phyloP scores from a whole-genome alignment of 2,888 invertebrate species.

The Incurvaria masculella region DNA sequence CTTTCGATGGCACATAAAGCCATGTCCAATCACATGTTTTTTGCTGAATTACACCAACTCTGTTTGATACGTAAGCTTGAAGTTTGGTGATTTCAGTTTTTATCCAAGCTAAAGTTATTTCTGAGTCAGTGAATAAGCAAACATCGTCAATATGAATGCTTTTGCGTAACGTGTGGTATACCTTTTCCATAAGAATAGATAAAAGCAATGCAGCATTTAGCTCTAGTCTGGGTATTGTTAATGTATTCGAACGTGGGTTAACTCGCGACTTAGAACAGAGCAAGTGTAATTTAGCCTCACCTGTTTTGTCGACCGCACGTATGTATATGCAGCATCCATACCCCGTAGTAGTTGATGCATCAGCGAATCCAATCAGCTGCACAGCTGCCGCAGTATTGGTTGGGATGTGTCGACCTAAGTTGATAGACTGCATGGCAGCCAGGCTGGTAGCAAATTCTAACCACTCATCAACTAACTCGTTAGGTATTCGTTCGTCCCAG shows the following conservation, averaged over 20 bases:
- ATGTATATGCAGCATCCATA: conserved; percentile 15
- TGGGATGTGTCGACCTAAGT: not conserved
- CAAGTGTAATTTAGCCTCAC: too few relatives aligned
- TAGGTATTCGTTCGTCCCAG: conserved; percentile 10
- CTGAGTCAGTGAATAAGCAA: conserved; percentile 14
- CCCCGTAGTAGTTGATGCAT: conserved; percentile 11
- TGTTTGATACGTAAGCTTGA: conserved; percentile 15
- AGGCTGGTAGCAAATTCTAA: conserved; percentile 8
- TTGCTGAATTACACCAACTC: conserved; percentile 12
- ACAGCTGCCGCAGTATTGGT: not conserved
- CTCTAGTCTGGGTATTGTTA: conserved; percentile 13
- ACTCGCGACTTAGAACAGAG: too few relatives aligned
- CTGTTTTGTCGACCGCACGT: conserved; percentile 1
- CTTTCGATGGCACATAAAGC: too few relatives aligned
- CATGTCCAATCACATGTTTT: conserved; percentile 9
- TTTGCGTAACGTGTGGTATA: conserved; percentile 7
- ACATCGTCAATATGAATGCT: conserved; percentile 9
- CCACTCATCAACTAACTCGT: conserved; percentile 6
- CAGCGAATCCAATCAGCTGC: conserved; percentile 13
- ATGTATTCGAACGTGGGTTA: conserved; percentile 4
- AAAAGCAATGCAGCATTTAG: conserved; percentile 15
- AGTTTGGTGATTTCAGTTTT: conserved; percentile 9
- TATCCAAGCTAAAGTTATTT: conserved; percentile 17
- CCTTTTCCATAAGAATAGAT: conserved; percentile 7
- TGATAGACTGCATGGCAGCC: conserved; percentile 9